A percentile compares a stretch with the other conserved stretches of the same genome.
phyloP scores from a whole-genome alignment of 2,888 invertebrate species.

The Tridacna crocea region DNA sequence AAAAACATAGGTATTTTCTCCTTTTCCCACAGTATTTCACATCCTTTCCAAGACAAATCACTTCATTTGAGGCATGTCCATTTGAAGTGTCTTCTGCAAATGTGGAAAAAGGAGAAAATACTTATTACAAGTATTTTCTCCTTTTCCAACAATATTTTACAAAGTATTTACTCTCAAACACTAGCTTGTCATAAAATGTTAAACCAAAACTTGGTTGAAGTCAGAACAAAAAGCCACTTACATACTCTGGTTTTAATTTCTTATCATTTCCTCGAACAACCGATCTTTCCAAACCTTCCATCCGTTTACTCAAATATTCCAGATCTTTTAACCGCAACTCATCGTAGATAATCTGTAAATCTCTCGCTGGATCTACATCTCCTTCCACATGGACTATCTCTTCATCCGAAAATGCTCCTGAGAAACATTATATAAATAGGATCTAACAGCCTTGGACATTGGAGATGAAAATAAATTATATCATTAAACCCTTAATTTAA shows the following conservation, averaged over 20 bases:
- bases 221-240: constrained; percentile 85
- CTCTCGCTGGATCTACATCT: constrained; percentile 98
- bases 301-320: constrained; percentile 91
- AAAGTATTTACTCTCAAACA: too few relatives aligned
- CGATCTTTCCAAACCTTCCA: constrained; percentile 94
- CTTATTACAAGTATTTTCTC: too few relatives aligned
- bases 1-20: too few relatives aligned
- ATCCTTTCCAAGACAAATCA: too few relatives aligned
- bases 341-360: constrained; percentile 97
- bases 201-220: too few relatives aligned
- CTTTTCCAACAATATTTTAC: too few relatives aligned
- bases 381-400: constrained; percentile 99
- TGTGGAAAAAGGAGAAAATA: too few relatives aligned
- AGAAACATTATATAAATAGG: not conserved
- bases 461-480: not conserved
- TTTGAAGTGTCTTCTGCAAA: too few relatives aligned
- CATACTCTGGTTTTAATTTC: constrained; percentile 97
- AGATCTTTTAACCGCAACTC: constrained; percentile 97
- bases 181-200: too few relatives aligned
- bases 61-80: too few relatives aligned
- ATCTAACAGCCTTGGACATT: not conserved
- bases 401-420: constrained; percentile 98
- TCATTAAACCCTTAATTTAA: too few relatives aligned
- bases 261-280: constrained; percentile 93
- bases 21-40: too few relatives aligned